A percentile compares a stretch with the other conserved stretches of the same genome.
Evolutionary conservation across 2,888 invertebrate species (phyloP).

Genomic region (Ligdia adustata): DNA sequence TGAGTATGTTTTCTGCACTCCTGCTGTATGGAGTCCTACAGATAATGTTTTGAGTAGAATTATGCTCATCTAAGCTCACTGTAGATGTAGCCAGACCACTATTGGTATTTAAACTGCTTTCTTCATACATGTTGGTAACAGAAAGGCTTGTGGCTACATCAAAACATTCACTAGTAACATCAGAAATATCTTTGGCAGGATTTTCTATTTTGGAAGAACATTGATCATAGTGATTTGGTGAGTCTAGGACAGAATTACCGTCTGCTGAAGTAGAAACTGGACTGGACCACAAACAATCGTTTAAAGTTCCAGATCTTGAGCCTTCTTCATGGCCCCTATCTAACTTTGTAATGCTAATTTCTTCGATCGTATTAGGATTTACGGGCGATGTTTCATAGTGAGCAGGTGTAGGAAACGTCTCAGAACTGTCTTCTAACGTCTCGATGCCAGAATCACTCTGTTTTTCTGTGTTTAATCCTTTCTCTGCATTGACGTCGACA

Average conservation of each 20-base stretch:
- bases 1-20: constrained; percentile 69
- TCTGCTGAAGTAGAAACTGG: constrained; percentile 47
- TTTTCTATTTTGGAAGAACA: constrained; percentile 34
- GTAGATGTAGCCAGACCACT: constrained; percentile 59
- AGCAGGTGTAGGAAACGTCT: constrained; percentile 43
- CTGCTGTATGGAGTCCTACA: constrained; percentile 56
- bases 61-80: constrained; percentile 59
- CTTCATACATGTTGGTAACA: constrained; percentile 1
- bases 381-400: constrained; percentile 50
- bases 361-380: constrained; percentile 38
- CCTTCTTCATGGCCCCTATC: not conserved
- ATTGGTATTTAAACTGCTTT: constrained; percentile 29
- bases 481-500: constrained; percentile 65
- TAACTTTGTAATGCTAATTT: constrained; percentile 15
- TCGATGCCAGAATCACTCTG: constrained; percentile 64
- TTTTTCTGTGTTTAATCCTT: constrained; percentile 47
- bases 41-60: constrained; percentile 38
- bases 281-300: constrained; percentile 32
- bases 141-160: constrained; percentile 22
- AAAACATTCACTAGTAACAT: constrained; percentile 23
- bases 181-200: constrained; percentile 38
- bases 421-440: constrained; percentile 48
- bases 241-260: constrained; percentile 36
- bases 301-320: not conserved
- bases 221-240: constrained; percentile 35